Percentiles rank a stretch among this genome's conserved stretches.
Evolutionary conservation across 2,888 invertebrate species (phyloP).

Genomic region (Himalopsyche tibetana): DNA sequence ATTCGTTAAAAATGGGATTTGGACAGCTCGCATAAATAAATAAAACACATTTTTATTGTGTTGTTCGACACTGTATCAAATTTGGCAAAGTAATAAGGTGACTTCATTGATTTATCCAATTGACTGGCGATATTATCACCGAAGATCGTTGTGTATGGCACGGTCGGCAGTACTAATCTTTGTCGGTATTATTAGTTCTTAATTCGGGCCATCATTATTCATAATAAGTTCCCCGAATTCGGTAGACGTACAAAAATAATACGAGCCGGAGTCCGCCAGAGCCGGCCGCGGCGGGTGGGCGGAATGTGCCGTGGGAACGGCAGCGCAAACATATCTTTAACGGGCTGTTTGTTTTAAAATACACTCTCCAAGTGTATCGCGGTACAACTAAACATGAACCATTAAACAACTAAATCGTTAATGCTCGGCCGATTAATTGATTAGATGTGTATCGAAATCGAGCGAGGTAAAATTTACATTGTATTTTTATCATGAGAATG

Average conservation of each 20-base stretch:
- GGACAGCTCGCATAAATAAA: too few relatives aligned
- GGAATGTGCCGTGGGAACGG: slow-evolving; percentile 58
- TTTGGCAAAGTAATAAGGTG: not conserved
- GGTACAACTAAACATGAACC: slow-evolving; percentile 34
- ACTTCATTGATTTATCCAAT: not conserved
- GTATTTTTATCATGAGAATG: too few relatives aligned
- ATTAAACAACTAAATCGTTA: slow-evolving; percentile 21
- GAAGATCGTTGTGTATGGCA: not conserved
- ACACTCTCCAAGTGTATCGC: slow-evolving; percentile 3
- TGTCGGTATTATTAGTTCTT: slow-evolving; percentile 65
- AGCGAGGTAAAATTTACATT: not conserved
- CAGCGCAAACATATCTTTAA: slow-evolving; percentile 3
- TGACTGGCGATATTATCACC: not conserved
- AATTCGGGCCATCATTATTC: slow-evolving; percentile 66
- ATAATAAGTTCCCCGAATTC: slow-evolving; percentile 65
- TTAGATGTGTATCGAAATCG: not conserved
- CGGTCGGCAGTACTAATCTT: slow-evolving; percentile 58
- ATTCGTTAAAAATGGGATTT: too few relatives aligned
- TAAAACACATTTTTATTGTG: too few relatives aligned
- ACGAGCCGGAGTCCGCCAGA: slow-evolving; percentile 6
- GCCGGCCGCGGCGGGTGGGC: slow-evolving; percentile 61
- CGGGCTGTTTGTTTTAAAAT: slow-evolving; percentile 15
- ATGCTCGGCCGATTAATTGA: slow-evolving; percentile 22
- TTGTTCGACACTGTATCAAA: too few relatives aligned
- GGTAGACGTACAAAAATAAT: slow-evolving; percentile 47